Evolutionary conservation across 2,888 invertebrate genomes (phyloP).

Genomic region (Corbicula japonica): DNA sequence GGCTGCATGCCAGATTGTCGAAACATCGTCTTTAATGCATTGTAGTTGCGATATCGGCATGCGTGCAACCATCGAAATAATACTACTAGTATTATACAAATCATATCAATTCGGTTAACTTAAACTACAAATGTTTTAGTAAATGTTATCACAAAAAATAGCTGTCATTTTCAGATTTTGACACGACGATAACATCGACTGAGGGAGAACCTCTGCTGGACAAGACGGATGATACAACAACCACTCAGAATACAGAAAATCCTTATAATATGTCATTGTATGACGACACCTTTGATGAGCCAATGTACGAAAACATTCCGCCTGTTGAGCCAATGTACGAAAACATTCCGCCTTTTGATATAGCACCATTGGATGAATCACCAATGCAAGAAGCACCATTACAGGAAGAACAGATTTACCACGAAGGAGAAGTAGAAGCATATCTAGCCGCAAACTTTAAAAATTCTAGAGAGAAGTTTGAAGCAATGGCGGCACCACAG

Average conservation of each 20-base stretch:
- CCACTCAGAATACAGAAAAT: no score
- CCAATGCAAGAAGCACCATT: no score
- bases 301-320: no score
- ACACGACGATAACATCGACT: constrained; percentile 33
- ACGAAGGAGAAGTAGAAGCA: constrained; percentile 57
- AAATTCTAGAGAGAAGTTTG: constrained; percentile 46
- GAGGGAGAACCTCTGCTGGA: constrained; percentile 27
- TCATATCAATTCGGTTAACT: no score
- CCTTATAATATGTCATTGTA: no score
- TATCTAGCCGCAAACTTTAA: constrained; percentile 43
- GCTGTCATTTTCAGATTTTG: background rate
- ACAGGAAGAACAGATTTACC: constrained; percentile 54
- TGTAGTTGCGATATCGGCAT: no score
- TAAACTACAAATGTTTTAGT: background rate
- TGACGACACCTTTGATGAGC: no score
- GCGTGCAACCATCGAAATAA: background rate
- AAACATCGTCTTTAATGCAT: no score
- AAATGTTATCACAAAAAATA: background rate
- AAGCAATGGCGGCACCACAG: constrained; percentile 4
- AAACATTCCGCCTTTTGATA: constrained; percentile 22
- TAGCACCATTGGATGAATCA: background rate
- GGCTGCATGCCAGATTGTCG: no score
- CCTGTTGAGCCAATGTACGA: constrained; percentile 42
- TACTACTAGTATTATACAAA: background rate
- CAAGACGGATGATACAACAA: constrained; percentile 17